These are phyloP conservation scores for Hystrix brachyura DNA, from an alignment of 2,113 vertebrate species.

Conservation along the genomic window DNA sequence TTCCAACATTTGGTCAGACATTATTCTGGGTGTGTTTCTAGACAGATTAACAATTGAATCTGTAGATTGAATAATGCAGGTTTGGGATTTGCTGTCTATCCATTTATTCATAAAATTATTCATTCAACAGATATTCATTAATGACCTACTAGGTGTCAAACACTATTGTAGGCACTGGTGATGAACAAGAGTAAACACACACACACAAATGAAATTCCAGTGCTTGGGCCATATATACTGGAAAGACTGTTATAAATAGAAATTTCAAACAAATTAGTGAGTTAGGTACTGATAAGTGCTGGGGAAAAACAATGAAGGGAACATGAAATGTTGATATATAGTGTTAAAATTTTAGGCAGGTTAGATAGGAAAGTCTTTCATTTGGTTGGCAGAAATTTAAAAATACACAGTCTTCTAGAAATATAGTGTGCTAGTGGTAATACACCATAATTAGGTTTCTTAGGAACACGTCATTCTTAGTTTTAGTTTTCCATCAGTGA, in stretches of 20 bases:
- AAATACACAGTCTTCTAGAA: background rate
- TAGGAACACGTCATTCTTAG: constrained; percentile 1
- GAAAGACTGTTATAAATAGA: background rate
- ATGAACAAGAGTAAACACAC: background rate
- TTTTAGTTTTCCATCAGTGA: constrained; percentile 47
- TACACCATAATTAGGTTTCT: background rate
- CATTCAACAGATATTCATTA: background rate
- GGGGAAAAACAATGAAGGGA: background rate
- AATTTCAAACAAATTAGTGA: background rate
- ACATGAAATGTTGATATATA: background rate
- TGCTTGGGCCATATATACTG: background rate
- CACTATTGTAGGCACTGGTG: background rate
- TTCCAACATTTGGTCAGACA: background rate
- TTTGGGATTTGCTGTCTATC: background rate
- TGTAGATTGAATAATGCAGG: background rate
- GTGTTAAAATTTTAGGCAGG: background rate
- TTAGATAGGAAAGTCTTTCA: background rate
- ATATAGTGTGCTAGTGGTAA: background rate
- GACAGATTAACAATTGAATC: background rate
- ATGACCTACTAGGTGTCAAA: background rate
- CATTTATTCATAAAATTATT: background rate
- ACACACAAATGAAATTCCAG: background rate
- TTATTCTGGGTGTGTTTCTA: background rate
- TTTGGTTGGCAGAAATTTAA: background rate
- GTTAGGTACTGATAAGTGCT: background rate